Conservation (phyloP, 2,113 vertebrate species). For the Xenus cinereus region DNA sequence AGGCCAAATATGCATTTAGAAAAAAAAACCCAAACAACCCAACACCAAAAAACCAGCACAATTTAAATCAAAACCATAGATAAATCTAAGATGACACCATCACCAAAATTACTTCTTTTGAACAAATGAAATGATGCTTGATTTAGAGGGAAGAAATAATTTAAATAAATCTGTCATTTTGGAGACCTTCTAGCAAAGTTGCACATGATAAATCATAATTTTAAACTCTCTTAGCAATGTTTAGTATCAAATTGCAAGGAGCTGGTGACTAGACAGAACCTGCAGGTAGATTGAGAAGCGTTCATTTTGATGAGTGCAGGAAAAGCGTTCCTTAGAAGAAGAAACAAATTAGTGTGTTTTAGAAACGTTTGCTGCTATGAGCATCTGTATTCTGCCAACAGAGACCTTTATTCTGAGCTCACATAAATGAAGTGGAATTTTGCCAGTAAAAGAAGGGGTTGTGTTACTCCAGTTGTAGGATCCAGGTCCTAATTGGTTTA, state of each 20-base stretch:
- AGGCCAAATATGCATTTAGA: not conserved
- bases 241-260: not conserved
- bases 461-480: slow-evolving; percentile 32
- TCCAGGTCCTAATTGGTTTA: slow-evolving; percentile 60
- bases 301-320: not conserved
- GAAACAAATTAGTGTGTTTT: not conserved
- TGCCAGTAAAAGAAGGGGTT: slow-evolving; percentile 46
- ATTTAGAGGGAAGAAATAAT: not conserved
- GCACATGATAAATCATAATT: not conserved
- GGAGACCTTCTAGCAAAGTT: not conserved
- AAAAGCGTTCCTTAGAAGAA: not conserved
- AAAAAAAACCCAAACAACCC: not conserved
- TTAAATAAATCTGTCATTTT: not conserved
- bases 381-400: slow-evolving; percentile 50
- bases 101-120: not conserved
- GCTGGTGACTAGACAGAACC: not conserved
- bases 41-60: not conserved
- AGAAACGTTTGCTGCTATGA: slow-evolving; percentile 22
- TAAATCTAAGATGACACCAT: not conserved
- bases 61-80: not conserved
- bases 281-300: not conserved
- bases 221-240: not conserved
- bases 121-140: not conserved
- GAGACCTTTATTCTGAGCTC: slow-evolving; percentile 34
- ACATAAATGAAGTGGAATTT: slow-evolving; percentile 56